Evolutionary conservation across 2,113 vertebrate genomes (phyloP), one percentile per base, ranked within the genome.

Genomic region (Colaptes auratus): DNA sequence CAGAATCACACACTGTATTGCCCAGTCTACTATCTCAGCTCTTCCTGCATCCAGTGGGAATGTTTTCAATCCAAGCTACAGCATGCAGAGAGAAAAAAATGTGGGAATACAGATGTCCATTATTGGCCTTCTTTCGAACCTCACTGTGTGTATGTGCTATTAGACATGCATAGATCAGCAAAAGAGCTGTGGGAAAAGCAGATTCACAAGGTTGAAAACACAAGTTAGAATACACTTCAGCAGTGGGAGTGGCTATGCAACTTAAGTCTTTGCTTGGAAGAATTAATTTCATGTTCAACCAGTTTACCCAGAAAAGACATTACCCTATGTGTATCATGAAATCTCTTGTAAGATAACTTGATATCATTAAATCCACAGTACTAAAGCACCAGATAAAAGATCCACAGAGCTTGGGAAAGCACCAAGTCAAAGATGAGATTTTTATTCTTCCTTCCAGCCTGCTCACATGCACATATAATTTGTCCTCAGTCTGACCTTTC

Each of bases 291-390:
- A 75, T 5, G 96, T 81, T 92, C 77, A 96, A 96, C 96, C 93
- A 96, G 96, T 96, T 96, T 88, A 92, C 96, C 96, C 92, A 94
- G 96, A 92, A 92, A 92, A 88, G 61, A 73, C 60, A 94, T 93
- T 95, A 92, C 69, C 69, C 65, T 86, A 75, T 2, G 61, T 16
- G 12, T 86, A 92, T 90, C 80, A 88, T 19, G 53, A 90, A 90
- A 96, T 83, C 90, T 92, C 83, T 74, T 48, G 16, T 83, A 90
- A 94, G 92, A 88, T 94, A 96, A 95, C 78, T 74, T 90, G 92
- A 94, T 83, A 93, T 72, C 61, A 90, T 64, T 88, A 95, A 93
- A 94, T 56, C 79, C 52, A 71, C 75, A 74, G 64, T 15, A 67
- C 35, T 88, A 86, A 91, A 83, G 42, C 76, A 60, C 65, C 0